Conservation (phyloP, 2,797 vertebrate species). For the Cygnus olor region DNA sequence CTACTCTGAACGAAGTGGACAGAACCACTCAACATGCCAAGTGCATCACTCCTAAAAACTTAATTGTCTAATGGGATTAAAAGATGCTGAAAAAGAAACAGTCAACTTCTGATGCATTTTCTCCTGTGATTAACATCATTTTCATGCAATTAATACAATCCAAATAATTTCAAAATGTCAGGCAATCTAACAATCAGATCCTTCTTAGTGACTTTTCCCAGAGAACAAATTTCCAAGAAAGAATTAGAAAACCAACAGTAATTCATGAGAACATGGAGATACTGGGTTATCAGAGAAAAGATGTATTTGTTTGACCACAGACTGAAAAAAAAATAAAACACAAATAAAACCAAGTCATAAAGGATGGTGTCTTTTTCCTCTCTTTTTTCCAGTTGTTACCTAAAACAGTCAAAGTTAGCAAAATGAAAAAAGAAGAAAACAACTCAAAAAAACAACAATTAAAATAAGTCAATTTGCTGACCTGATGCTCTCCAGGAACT, state of each 20-base stretch:
- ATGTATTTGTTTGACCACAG: background rate
- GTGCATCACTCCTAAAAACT: background rate
- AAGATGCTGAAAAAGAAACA: background rate
- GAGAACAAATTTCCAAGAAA: background rate
- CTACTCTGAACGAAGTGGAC: background rate
- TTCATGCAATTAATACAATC: background rate
- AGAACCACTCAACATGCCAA: background rate
- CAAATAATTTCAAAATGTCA: background rate
- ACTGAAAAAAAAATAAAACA: background rate
- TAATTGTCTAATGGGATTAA: background rate
- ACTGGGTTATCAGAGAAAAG: background rate
- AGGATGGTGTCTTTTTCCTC: background rate
- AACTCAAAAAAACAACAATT: background rate
- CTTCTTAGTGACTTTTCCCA: background rate
- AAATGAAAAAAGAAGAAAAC: background rate
- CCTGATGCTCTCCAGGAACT: background rate
- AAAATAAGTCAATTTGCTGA: background rate
- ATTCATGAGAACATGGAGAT: background rate
- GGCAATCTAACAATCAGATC: background rate
- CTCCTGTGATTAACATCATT: background rate
- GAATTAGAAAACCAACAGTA: background rate
- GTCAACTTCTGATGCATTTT: background rate
- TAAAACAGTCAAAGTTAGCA: background rate
- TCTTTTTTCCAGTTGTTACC: background rate
- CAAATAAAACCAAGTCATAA: background rate